These are phyloP conservation scores for Chironex yamaguchii DNA, from an alignment of 30 jellyfish, hydroid and myxozoan genomes.

Conservation along the genomic window DNA sequence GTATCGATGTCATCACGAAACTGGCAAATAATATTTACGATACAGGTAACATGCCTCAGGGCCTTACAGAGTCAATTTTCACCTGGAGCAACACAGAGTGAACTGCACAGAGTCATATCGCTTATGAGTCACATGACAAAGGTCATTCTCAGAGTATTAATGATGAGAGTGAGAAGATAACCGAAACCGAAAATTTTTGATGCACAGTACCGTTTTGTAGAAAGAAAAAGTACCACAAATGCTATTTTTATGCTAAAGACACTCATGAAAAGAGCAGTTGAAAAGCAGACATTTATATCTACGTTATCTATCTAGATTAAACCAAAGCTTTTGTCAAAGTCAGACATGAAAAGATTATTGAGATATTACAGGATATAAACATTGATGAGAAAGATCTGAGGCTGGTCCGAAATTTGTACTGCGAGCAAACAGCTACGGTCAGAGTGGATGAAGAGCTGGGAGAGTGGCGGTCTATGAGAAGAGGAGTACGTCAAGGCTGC, in stretches of 20 bases:
- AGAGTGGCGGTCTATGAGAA: background rate
- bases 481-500: conserved; percentile 23
- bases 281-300: no score
- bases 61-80: no score
- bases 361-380: background rate
- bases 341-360: background rate
- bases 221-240: no score
- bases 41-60: no score
- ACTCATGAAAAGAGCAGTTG: background rate
- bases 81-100: conserved; percentile 7
- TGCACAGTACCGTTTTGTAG: conserved; percentile 2
- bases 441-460: conserved; percentile 6
- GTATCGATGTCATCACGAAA: no score
- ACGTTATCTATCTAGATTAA: conserved; percentile 8
- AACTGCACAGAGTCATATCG: conserved; percentile 2
- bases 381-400: conserved; percentile 6
- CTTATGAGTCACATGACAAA: conserved; percentile 27
- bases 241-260: background rate
- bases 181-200: background rate
- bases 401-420: background rate
- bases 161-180: background rate
- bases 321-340: conserved; percentile 12
- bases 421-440: conserved; percentile 1
- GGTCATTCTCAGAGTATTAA: background rate
- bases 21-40: no score